Evolutionary conservation across 2,888 invertebrate genomes (phyloP).

Genomic region (Beris morrisii): DNA sequence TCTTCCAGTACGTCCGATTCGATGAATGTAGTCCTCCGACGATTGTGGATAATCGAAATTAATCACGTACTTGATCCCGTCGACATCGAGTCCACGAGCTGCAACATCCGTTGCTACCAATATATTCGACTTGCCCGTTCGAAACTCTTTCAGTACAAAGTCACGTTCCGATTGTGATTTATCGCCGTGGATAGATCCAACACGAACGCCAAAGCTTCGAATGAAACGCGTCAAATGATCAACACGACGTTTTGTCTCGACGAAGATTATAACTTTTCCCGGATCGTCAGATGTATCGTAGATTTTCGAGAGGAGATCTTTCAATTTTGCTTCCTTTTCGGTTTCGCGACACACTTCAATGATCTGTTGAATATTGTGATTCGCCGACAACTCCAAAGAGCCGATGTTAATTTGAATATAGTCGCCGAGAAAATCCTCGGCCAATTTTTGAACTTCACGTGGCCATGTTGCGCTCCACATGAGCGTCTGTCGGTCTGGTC

Average conservation of each 20-base stretch:
- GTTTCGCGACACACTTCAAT: slow-evolving; percentile 76
- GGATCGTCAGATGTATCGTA: slow-evolving; percentile 80
- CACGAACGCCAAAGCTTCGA: slow-evolving; percentile 78
- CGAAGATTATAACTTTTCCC: slow-evolving; percentile 93
- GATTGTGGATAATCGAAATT: slow-evolving; percentile 95
- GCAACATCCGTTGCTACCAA: slow-evolving; percentile 97
- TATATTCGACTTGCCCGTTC: slow-evolving; percentile 80
- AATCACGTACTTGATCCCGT: slow-evolving; percentile 92
- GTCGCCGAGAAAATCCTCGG: slow-evolving; percentile 87
- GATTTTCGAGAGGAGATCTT: slow-evolving; percentile 50
- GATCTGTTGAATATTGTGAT: slow-evolving; percentile 85
- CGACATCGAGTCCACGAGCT: slow-evolving; percentile 92
- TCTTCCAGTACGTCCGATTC: slow-evolving; percentile 91
- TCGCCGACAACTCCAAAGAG: slow-evolving; percentile 77
- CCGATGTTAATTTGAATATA: slow-evolving; percentile 91
- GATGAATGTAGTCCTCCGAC: slow-evolving; percentile 93
- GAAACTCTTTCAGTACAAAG: slow-evolving; percentile 85
- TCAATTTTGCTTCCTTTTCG: slow-evolving; percentile 67
- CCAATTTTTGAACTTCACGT: slow-evolving; percentile 88
- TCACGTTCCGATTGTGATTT: slow-evolving; percentile 94
- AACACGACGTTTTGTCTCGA: slow-evolving; percentile 93
- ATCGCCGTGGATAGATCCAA: slow-evolving; percentile 90
- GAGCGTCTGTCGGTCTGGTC: slow-evolving; percentile 91
- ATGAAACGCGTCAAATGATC: slow-evolving; percentile 83
- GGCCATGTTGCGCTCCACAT: slow-evolving; percentile 99